phyloP scores from a whole-genome alignment of 2,888 invertebrate genomes.

The Stenichneumon culpator region DNA sequence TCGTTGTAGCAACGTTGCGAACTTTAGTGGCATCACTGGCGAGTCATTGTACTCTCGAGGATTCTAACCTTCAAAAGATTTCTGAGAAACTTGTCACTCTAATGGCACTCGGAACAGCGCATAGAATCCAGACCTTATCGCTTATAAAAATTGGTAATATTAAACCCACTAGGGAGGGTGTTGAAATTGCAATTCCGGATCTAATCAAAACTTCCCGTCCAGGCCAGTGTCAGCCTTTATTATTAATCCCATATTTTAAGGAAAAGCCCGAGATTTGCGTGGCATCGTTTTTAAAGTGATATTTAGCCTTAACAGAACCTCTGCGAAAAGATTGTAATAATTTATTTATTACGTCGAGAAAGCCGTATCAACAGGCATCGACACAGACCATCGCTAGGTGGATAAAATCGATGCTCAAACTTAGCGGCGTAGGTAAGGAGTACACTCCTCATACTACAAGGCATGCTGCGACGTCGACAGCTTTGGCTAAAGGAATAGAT shows the following conservation, averaged over 20 bases:
- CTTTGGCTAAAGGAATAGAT: constrained; percentile 17
- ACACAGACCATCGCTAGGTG: constrained; percentile 40
- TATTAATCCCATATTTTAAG: constrained; percentile 24
- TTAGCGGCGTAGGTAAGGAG: background rate
- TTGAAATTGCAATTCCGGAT: constrained; percentile 45
- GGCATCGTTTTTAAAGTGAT: constrained; percentile 15
- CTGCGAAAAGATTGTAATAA: constrained; percentile 15
- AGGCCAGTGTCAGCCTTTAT: constrained; percentile 20
- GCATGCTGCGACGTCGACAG: constrained; percentile 40
- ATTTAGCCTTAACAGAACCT: constrained; percentile 13
- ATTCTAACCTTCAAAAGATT: constrained; percentile 26
- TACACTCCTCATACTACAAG: constrained; percentile 29
- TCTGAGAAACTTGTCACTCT: constrained; percentile 31
- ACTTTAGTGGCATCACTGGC: too few relatives aligned
- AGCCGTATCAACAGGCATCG: too few relatives aligned
- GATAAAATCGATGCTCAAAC: constrained; percentile 18
- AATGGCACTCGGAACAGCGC: too few relatives aligned
- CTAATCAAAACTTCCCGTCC: constrained; percentile 35
- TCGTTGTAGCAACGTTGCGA: too few relatives aligned
- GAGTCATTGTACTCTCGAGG: background rate
- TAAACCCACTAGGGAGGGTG: background rate
- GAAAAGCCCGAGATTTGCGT: constrained; percentile 23
- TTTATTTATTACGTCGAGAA: constrained; percentile 27
- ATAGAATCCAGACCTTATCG: constrained; percentile 41
- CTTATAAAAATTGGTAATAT: constrained; percentile 22